Base-by-base conservation (phyloP, 2,113 vertebrate genomes). In the Hyaena hyaena region DNA sequence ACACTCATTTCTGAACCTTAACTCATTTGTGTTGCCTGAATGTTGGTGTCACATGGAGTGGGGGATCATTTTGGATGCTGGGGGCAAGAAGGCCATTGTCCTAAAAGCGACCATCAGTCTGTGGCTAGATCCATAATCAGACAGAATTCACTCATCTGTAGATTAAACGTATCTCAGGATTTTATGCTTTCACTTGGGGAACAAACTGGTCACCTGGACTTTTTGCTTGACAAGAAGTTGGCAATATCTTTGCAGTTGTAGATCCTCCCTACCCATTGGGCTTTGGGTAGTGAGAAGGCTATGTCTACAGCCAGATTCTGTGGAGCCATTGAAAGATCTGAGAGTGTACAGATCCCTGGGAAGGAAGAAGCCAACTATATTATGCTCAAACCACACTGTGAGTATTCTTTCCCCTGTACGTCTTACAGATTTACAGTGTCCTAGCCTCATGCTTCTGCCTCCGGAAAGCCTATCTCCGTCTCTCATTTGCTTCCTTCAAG, bases 401-500 rank as follows among this genome's bases (percentile, higher is more conserved):
- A 16, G 35, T 50, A 4, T 10, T 48, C 50, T 33, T 87, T 71
- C 26, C 65, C 3, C 0, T 28, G 2, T 0, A n/a, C 11, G 16
- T n/a, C 73, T 69, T 85, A 35, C 6, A 71, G 65, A 65, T 28
- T 17, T 61, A 21, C 9, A 66, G 66, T 21, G 31, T 8, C 24
- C 77, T 35, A 28, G 33, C 23, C 28, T 48, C 55, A 31, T 15
- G 17, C 24, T 17, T 2, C 17, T 58, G 9, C 26, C 39, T 82
- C 66, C 45, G 45, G 76, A 65, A 81, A 43, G 6, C 19, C 79
- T 31, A 4, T 14, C 39, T 79, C 4, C 5, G 77, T 24, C 26
- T 33, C 12, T 95, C 69, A 5, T 81, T 79, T 84, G 15, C 45
- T 92, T 83, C 9, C 86, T 84, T 79, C 87, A 92, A 43, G 83